Conservation (phyloP, 1,140 invertebrate genomes). For the Armadillidium nasatum region DNA sequence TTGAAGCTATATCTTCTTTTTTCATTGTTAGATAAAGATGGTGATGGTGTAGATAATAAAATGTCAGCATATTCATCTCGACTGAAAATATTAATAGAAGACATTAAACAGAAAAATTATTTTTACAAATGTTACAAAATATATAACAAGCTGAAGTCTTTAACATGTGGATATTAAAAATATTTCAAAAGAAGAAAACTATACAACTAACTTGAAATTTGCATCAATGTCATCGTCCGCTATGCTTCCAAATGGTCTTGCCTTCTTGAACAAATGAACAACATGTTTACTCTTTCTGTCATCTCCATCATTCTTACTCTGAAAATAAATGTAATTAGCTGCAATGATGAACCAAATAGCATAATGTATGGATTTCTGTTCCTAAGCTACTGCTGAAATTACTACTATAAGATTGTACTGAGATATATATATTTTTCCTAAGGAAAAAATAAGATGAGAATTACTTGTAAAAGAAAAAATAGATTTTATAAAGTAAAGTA, state of each 20-base stretch:
- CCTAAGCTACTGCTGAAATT: too few relatives aligned
- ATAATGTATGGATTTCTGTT: too few relatives aligned
- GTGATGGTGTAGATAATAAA: not conserved
- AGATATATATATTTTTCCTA: too few relatives aligned
- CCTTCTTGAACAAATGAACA: not conserved
- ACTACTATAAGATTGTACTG: too few relatives aligned
- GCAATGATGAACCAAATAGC: too few relatives aligned
- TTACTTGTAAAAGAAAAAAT: too few relatives aligned
- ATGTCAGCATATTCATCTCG: not conserved
- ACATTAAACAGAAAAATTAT: not conserved
- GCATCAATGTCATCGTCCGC: not conserved
- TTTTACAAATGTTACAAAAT: not conserved
- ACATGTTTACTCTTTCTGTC: not conserved
- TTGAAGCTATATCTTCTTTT: not conserved
- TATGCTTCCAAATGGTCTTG: not conserved
- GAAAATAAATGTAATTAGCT: too few relatives aligned
- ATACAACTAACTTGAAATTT: not conserved
- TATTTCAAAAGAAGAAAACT: not conserved
- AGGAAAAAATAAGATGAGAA: too few relatives aligned
- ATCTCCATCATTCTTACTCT: not conserved
- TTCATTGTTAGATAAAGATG: not conserved
- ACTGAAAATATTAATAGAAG: not conserved
- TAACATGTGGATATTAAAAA: not conserved
- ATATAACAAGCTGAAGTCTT: too few relatives aligned
- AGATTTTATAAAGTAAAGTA: too few relatives aligned